A percentile compares a stretch with the other conserved stretches of the same genome.
Conservation (phyloP, 2,797 vertebrate species). For the Pangasius krempfi region DNA sequence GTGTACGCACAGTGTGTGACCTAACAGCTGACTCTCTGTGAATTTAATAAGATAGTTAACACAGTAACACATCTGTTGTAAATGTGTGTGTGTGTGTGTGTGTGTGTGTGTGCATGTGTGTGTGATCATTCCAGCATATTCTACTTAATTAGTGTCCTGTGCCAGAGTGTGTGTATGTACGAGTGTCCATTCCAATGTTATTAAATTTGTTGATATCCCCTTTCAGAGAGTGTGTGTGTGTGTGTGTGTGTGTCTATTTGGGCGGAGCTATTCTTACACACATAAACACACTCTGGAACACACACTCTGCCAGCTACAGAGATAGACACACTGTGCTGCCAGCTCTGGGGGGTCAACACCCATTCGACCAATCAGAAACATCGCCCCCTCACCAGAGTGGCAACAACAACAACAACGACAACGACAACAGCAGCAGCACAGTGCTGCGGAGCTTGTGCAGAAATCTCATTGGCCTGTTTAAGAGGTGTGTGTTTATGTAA, state of each 20-base stretch:
- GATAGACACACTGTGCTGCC: conserved; percentile 29
- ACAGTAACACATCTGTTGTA: background rate
- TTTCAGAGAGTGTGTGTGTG: conserved; percentile 46
- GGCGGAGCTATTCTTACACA: conserved; percentile 40
- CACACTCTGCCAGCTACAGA: conserved; percentile 27
- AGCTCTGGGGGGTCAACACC: conserved; percentile 41
- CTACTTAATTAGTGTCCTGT: background rate
- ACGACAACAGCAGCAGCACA: background rate
- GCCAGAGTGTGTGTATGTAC: conserved; percentile 2
- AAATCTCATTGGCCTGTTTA: background rate
- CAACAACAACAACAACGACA: conserved; percentile 20
- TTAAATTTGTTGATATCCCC: conserved; percentile 7
- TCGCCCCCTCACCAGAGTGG: background rate
- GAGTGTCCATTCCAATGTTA: conserved; percentile 14
- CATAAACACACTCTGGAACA: conserved; percentile 27
- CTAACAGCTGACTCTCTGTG: background rate
- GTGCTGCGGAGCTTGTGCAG: background rate
- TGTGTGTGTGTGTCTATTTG: conserved; percentile 38
- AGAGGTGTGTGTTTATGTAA: background rate
- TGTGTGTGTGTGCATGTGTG: background rate
- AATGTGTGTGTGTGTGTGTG: background rate
- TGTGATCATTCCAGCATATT: background rate
- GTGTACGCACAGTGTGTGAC: background rate
- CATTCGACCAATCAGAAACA: conserved; percentile 38
- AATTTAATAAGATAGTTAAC: background rate